Evolutionary conservation across 2,113 vertebrate genomes (phyloP).

Genomic region (Trinectes maculatus): DNA sequence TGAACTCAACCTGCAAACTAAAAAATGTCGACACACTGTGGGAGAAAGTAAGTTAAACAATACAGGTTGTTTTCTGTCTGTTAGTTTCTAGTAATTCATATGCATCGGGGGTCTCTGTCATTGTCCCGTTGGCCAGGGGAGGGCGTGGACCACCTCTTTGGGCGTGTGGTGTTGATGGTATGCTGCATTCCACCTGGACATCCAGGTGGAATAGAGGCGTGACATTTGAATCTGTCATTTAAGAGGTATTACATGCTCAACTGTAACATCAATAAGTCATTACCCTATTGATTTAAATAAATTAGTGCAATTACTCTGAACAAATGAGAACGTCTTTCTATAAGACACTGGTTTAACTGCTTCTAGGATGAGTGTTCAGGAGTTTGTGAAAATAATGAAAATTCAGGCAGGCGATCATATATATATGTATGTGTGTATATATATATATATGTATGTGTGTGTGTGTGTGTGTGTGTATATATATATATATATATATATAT

Average conservation of each 20-base stretch:
- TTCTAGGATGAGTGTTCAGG: not conserved
- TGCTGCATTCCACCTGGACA: conserved; percentile 5
- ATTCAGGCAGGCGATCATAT: too few species aligned
- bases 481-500: too few species aligned
- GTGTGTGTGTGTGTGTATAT: too few species aligned
- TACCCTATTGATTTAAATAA: conserved; percentile 33
- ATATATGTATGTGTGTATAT: too few species aligned
- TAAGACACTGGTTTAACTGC: not conserved
- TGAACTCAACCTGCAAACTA: not conserved
- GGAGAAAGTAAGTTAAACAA: not conserved
- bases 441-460: too few species aligned
- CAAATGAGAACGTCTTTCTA: conserved; percentile 30
- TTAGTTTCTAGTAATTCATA: not conserved
- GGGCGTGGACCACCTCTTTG: not conserved
- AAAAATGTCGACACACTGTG: too few species aligned
- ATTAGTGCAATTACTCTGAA: conserved; percentile 33
- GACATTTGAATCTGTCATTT: conserved; percentile 35
- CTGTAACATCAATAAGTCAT: conserved; percentile 39
- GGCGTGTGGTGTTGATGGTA: not conserved
- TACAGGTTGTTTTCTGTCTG: not conserved
- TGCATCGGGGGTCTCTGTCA: not conserved
- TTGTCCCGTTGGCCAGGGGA: not conserved
- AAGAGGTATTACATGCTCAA: conserved; percentile 10
- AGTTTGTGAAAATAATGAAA: too few species aligned
- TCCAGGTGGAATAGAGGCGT: not conserved